Conservation (phyloP, 2,113 vertebrate species). For the Macrotis lagotis region DNA sequence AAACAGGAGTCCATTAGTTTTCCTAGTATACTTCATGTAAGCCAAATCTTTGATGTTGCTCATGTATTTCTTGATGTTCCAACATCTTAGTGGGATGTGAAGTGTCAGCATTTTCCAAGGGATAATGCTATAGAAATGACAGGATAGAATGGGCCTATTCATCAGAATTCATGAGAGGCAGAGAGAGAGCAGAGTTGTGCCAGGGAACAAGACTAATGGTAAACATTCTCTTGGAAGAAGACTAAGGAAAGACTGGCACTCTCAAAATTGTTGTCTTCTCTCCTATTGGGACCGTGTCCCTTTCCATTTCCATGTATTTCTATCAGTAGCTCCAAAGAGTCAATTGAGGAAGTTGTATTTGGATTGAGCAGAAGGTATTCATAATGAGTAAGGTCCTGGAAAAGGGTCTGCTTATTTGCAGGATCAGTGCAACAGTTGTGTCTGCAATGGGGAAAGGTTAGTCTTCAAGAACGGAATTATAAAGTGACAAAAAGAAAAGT, state of each 20-base stretch:
- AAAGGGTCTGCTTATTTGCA: conserved; percentile 97
- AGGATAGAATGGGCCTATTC: conserved; percentile 95
- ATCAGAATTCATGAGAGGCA: conserved; percentile 87
- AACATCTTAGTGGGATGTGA: conserved; percentile 93
- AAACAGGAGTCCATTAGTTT: conserved; percentile 94
- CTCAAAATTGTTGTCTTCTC: conserved; percentile 90
- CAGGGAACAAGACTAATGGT: conserved; percentile 97
- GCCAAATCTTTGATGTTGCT: conserved; percentile 86
- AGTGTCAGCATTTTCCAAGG: conserved; percentile 94
- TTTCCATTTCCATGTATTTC: conserved; percentile 92
- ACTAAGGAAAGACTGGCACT: conserved; percentile 76
- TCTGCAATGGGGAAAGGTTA: conserved; percentile 95
- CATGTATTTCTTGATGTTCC: conserved; percentile 93
- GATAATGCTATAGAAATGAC: conserved; percentile 96
- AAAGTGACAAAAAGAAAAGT: conserved; percentile 96
- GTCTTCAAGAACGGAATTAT: conserved; percentile 99
- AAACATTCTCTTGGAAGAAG: conserved; percentile 86
- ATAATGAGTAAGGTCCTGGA: conserved; percentile 97
- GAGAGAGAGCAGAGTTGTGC: conserved; percentile 93
- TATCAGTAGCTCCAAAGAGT: conserved; percentile 95
- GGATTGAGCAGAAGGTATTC: conserved; percentile 98
- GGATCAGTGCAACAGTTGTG: conserved; percentile 96
- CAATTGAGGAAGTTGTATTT: conserved; percentile 89
- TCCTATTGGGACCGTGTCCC: conserved; percentile 95
- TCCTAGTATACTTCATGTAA: conserved; percentile 92